These are phyloP conservation scores for Bradypodion pumilum DNA, from an alignment of 2,797 vertebrate genomes.

Conservation along the genomic window DNA sequence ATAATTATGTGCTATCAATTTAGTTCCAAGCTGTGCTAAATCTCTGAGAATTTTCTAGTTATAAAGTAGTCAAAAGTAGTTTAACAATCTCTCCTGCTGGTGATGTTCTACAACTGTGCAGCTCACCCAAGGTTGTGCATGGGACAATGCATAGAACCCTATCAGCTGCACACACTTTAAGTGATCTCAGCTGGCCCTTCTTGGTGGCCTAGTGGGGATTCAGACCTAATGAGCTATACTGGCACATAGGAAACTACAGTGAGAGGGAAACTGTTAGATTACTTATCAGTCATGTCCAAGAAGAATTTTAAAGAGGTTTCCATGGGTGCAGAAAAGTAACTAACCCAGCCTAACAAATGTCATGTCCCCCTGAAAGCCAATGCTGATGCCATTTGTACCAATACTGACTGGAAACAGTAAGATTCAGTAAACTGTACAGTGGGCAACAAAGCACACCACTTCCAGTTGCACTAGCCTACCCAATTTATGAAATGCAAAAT, in stretches of 20 bases:
- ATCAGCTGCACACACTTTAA: too few relatives aligned
- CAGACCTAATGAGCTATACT: too few relatives aligned
- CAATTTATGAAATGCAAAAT: constrained; percentile 3
- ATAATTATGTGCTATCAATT: too few relatives aligned
- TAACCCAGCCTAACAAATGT: background rate
- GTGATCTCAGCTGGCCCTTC: too few relatives aligned
- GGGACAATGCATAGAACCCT: too few relatives aligned
- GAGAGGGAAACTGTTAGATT: background rate
- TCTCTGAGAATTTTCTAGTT: too few relatives aligned
- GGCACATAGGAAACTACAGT: background rate
- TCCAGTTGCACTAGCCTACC: background rate
- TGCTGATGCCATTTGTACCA: background rate
- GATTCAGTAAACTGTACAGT: background rate
- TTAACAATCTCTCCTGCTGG: too few relatives aligned
- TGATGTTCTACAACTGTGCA: too few relatives aligned
- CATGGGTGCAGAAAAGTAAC: background rate
- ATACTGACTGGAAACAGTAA: background rate
- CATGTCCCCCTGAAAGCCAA: background rate
- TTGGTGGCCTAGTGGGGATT: too few relatives aligned
- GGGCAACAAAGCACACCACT: background rate
- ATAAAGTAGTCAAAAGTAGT: too few relatives aligned
- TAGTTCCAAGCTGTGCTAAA: too few relatives aligned
- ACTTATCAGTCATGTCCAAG: background rate
- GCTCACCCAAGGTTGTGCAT: too few relatives aligned
- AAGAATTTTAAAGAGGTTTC: background rate